Evolutionary conservation across 2,113 vertebrate species (phyloP), one percentile per base, ranked within the genome.

Genomic region (Trogon melanurus): DNA sequence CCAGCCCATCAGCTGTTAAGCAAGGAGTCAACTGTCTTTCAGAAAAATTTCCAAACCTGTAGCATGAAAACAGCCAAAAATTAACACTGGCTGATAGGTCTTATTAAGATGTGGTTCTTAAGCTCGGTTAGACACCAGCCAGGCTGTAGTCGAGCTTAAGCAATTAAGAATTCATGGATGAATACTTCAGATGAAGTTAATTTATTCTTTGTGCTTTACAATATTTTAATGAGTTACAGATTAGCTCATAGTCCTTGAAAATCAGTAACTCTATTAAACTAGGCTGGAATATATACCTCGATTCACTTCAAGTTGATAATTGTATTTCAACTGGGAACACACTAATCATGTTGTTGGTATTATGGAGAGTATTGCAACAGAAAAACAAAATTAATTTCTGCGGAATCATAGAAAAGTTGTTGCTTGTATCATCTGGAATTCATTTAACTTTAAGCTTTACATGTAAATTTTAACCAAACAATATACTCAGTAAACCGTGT

Each of bases 111-210:
- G 14, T 6, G 79, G 25, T 78, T 93, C 84, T 95, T 89, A 90
- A 94, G 45, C 45, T 95, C 72, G 34, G 58, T 85, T 94, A 96
- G 41, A 65, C 45, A 85, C 53, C 65, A 91, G 45, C 8, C 50
- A 96, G 74, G 45, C n/a, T 85, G 85, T 73, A 95, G 81, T 69
- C 51, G 76, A 94, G n/a, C 27, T 75, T 74, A 93, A 80, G 65
- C 53, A 93, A 95, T 96, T 72, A 86, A 84, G 36, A 95, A 93
- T 93, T 96, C 60, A 95, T 83, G 75, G 81, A 90, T 96, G 85
- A 96, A 48, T 79, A 85, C 44, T 73, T 71, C 85, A 96, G 83
- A 83, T 85, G 64, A 84, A 91, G 47, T 76, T 88, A 26, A 95
- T 79, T 96, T 95, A 88, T 95, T 95, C 54, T 16, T 60, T 29